These are phyloP conservation scores for Podiceps cristatus DNA, from an alignment of 2,113 vertebrate genomes.

Conservation along the genomic window DNA sequence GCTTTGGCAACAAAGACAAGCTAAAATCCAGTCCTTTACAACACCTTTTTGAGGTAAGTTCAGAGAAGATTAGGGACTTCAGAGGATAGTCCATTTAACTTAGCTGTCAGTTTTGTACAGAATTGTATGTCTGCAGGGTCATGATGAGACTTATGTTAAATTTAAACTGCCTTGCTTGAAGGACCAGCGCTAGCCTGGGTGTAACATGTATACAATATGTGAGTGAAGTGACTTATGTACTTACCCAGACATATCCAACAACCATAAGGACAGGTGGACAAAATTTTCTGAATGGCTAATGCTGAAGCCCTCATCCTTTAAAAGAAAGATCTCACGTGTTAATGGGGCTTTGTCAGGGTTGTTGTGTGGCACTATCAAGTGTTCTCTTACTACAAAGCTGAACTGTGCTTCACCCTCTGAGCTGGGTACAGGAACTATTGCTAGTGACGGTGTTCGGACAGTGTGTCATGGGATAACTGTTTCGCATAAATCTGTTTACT, in stretches of 20 bases:
- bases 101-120: not conserved
- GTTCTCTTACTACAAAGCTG: not conserved
- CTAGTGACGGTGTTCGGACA: not conserved
- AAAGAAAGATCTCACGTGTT: not conserved
- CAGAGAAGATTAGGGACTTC: not conserved
- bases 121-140: not conserved
- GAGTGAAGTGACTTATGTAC: not conserved
- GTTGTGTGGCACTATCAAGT: not conserved
- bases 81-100: not conserved
- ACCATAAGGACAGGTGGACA: not conserved
- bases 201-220: rapidly evolving
- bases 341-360: not conserved
- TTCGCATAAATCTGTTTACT: not conserved
- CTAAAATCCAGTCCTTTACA: constrained; percentile 89
- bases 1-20: constrained; percentile 87
- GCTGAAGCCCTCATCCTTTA: not conserved
- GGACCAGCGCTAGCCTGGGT: not conserved
- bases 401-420: not conserved
- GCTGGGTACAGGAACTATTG: not conserved
- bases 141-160: not conserved
- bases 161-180: not conserved
- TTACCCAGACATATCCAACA: not conserved
- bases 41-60: constrained; percentile 94
- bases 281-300: not conserved
- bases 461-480: not conserved